Evolutionary conservation across 2,888 invertebrate genomes (phyloP), one percentile per base, ranked within the genome.

Genomic region (Leptarthrus brevirostris): DNA sequence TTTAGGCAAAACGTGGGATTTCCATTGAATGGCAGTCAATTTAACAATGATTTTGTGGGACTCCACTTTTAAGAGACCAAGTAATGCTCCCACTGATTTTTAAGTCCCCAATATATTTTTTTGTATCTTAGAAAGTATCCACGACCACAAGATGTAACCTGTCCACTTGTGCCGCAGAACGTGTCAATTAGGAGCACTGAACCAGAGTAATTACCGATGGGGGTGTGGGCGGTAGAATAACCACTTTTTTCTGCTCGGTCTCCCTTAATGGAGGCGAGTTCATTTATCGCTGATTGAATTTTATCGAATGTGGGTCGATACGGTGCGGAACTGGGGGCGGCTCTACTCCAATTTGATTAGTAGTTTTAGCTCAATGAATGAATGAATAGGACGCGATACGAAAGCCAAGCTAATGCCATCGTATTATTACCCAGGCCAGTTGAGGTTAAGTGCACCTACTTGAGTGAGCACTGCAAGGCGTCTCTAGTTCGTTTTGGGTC

Each of bases 251-350:
- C 30, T 30, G 30, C 30, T 30, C 8, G 8, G 30, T 30, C 30
- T 30, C 30, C 40, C 40, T 40, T 40, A 40, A 40, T 12, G 18
- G 36, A 36, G 3, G 16, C 58, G 20, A 58, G 58, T 58, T 58
- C 20, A 58, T 58, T 58, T 58, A n/a, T n/a, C 36, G 36, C 20
- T 58, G 58, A 58, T 58, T 58, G 36, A 58, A 58, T 58, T 58
- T 58, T 36, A 16, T 58, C 18, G n/a, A 64, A 64, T 64, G 64
- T 64, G 64, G 64, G 24, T 64, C 64, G 56, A 26, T 30, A 30
- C n/a, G 47, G 24, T 64, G 64, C 64, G 64, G 64, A 64, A 64
- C 24, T 44, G 36, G 14, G 56, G 56, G 18, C 12, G 36, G 16
- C 10, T n/a, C 12, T 18, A 40, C 58, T 58, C 36, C 58, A 58